phyloP scores from a whole-genome alignment of 2,797 vertebrate genomes.

The Melanotaenia pygmaea region DNA sequence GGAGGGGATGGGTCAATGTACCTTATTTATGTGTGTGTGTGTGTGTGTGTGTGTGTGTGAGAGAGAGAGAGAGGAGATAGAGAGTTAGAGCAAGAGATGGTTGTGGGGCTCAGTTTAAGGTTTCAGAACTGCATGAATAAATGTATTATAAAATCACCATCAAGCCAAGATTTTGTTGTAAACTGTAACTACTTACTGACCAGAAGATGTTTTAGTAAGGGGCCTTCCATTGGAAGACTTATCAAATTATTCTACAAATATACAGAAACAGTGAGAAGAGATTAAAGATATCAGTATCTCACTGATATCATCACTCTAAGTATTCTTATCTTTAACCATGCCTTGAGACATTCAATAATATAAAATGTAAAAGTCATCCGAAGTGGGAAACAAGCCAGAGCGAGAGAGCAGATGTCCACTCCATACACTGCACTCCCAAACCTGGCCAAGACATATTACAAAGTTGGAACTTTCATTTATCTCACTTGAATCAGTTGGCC shows the following conservation, averaged over 20 bases:
- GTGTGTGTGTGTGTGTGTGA: too few relatives aligned
- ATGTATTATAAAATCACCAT: too few relatives aligned
- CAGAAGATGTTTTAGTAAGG: too few relatives aligned
- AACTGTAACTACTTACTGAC: too few relatives aligned
- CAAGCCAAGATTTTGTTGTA: too few relatives aligned
- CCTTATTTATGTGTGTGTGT: too few relatives aligned
- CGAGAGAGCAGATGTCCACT: conserved; percentile 1
- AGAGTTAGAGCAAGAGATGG: too few relatives aligned
- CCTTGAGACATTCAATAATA: neutral
- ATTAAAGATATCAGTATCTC: neutral
- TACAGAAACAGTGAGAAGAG: neutral
- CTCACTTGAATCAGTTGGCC: conserved; percentile 10
- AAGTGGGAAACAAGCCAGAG: conserved; percentile 2
- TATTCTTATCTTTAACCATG: neutral
- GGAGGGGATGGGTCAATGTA: too few relatives aligned
- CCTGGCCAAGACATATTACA: conserved; percentile 15
- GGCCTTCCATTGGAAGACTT: too few relatives aligned
- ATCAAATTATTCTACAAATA: conserved; percentile 12
- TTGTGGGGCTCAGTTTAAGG: too few relatives aligned
- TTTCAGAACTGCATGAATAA: too few relatives aligned
- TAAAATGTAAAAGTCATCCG: conserved; percentile 5
- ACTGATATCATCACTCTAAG: neutral
- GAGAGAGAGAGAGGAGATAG: too few relatives aligned
- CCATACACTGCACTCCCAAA: neutral
- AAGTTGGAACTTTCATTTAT: conserved; percentile 16